A percentile compares a stretch with the other conserved stretches of the same genome.
Evolutionary conservation across 2,113 vertebrate genomes (phyloP).

Genomic region (Dipodomys stephensi): DNA sequence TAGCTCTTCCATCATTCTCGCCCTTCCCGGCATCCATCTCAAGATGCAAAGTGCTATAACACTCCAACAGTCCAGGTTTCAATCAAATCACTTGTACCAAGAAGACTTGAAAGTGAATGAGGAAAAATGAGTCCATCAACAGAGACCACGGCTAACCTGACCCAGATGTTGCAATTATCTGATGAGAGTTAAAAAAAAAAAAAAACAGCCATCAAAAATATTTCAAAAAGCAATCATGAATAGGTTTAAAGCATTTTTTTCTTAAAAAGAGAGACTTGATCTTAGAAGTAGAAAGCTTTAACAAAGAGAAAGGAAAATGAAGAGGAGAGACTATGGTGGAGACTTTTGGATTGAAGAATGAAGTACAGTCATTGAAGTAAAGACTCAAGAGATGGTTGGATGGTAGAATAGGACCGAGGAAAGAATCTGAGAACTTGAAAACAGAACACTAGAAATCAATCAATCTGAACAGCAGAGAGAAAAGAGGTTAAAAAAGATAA

Average conservation of each 20-base stretch:
- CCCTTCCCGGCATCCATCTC: too few species aligned
- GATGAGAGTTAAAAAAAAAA: not conserved
- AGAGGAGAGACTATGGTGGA: not conserved
- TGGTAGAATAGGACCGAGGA: not conserved
- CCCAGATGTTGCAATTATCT: not conserved
- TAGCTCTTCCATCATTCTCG: too few species aligned
- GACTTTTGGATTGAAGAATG: slow-evolving; percentile 29
- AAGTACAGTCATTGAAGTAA: slow-evolving; percentile 8
- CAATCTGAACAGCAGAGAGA: not conserved
- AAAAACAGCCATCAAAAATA: not conserved
- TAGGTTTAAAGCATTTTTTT: not conserved
- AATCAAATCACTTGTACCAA: not conserved
- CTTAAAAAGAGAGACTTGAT: not conserved
- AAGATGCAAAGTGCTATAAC: too few species aligned
- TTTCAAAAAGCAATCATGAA: slow-evolving; percentile 10
- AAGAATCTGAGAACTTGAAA: not conserved
- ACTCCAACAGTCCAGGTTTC: too few species aligned
- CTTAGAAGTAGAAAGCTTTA: not conserved
- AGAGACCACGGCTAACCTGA: not conserved
- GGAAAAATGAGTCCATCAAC: not conserved
- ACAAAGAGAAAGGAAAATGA: not conserved
- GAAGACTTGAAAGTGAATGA: not conserved
- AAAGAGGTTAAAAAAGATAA: not conserved
- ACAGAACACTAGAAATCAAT: not conserved
- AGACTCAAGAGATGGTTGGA: not conserved